Base-by-base conservation (phyloP, 2,113 vertebrate genomes). In the Ictidomys tridecemlineatus region DNA sequence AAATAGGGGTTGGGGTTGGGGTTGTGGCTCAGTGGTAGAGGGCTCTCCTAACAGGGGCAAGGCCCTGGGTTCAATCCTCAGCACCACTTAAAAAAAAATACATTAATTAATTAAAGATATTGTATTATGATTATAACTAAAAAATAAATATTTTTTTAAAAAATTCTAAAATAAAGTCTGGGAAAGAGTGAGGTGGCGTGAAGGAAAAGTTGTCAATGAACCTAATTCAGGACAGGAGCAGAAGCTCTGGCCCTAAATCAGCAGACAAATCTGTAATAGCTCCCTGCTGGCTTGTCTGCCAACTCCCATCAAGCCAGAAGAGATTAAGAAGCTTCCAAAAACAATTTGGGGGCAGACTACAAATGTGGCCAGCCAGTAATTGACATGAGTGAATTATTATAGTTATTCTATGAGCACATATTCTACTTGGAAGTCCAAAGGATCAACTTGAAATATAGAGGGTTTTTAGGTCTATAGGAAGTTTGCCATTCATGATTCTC, bases 261-360 rank as follows among this genome's bases (percentile, higher is more conserved):
- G 72, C 48, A 91, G 78, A 67, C 77, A 93, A 85, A 91, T 89
- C 84, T 51, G 39, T 74, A 87, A 5, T 61, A 74, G 86, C 89
- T 89, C 77, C 86, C 83, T 87, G 37, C 61, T 84, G 70, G 69
- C 76, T 85, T 53, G 48, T 74, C 67, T 79, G 96, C 96, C 95
- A 93, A 82, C 37, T 94, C 45, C 69, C 85, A 61, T 20, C 5
- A 45, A 88, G 37, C 96, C 84, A 97, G 85, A 90, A 73, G 80
- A 95, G 97, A 96, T 89, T 96, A 97, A 85, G 74, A 74, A 11
- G 63, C 73, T 93, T 97, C 96, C 97, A 95, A 67, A 96, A 96
- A 63, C 78, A 94, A 89, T 96, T 18, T 89, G 34, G 73, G 48
- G 88, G 65, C 93, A 56, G 82, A 96, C 85, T 83, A 70, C 92